Conservation (phyloP, 2,113 vertebrate genomes). For the Mobula birostris region DNA sequence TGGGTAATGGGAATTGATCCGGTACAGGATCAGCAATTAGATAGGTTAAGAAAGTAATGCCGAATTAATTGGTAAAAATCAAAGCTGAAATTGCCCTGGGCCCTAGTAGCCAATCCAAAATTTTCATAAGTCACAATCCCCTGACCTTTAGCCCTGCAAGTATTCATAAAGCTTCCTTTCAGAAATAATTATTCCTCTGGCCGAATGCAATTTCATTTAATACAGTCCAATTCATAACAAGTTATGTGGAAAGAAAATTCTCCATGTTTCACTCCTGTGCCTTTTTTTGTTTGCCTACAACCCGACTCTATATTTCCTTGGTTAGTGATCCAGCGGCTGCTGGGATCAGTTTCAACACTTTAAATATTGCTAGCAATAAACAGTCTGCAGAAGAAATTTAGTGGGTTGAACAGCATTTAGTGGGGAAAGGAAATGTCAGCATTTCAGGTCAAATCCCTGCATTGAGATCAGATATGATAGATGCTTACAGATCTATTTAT, state of each 20-base stretch:
- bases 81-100: background rate
- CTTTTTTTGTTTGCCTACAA: background rate
- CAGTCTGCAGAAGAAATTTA: too few species aligned
- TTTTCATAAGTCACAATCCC: background rate
- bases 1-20: background rate
- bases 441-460: too few species aligned
- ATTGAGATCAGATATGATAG: too few species aligned
- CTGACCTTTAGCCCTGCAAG: background rate
- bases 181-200: too few species aligned
- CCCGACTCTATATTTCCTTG: background rate
- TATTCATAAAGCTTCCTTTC: too few species aligned
- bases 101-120: background rate
- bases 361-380: background rate
- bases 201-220: background rate
- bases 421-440: too few species aligned
- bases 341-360: background rate
- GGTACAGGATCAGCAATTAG: background rate
- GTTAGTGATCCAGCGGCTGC: background rate
- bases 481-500: too few species aligned
- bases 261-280: background rate
- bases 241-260: background rate
- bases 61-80: background rate
- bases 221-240: background rate
- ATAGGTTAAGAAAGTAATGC: background rate
- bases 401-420: too few species aligned